Conservation (phyloP, 2,888 invertebrate species). For the Luperina nickerlii region DNA sequence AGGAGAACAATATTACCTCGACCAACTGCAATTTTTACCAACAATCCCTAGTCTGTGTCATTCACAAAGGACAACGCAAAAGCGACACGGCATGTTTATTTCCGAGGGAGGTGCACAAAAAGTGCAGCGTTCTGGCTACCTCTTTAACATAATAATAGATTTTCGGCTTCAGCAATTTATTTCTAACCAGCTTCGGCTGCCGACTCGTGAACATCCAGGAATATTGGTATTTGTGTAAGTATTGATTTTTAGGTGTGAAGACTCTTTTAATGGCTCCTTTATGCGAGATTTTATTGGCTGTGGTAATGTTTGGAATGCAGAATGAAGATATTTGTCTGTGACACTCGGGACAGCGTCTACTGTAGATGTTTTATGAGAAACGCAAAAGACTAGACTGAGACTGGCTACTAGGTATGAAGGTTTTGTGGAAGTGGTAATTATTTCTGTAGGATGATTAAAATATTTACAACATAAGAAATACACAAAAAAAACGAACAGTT, state of each 20-base stretch:
- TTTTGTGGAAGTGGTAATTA: background rate
- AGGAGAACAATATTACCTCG: background rate
- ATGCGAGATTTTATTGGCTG: conserved; percentile 24
- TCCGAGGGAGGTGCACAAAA: conserved; percentile 78
- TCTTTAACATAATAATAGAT: conserved; percentile 88
- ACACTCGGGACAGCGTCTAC: conserved; percentile 2
- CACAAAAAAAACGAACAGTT: background rate
- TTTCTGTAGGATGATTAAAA: background rate
- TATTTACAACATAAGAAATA: background rate
- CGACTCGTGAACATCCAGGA: conserved; percentile 59
- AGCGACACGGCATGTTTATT: conserved; percentile 84
- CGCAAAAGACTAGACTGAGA: background rate
- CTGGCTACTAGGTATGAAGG: background rate
- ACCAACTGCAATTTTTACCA: conserved; percentile 36
- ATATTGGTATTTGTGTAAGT: conserved; percentile 40
- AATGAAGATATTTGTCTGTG: conserved; percentile 13
- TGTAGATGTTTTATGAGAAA: background rate
- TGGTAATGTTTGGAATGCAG: conserved; percentile 3
- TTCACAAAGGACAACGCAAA: conserved; percentile 69
- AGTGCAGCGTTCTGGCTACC: conserved; percentile 78
- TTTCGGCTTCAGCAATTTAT: conserved; percentile 81
- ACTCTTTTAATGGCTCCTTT: conserved; percentile 19
- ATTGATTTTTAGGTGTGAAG: conserved; percentile 49
- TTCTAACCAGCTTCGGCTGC: conserved; percentile 73
- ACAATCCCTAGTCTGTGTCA: conserved; percentile 60